phyloP scores from a whole-genome alignment of 2,797 vertebrate genomes.

The Pipistrellus pygmaeus region DNA sequence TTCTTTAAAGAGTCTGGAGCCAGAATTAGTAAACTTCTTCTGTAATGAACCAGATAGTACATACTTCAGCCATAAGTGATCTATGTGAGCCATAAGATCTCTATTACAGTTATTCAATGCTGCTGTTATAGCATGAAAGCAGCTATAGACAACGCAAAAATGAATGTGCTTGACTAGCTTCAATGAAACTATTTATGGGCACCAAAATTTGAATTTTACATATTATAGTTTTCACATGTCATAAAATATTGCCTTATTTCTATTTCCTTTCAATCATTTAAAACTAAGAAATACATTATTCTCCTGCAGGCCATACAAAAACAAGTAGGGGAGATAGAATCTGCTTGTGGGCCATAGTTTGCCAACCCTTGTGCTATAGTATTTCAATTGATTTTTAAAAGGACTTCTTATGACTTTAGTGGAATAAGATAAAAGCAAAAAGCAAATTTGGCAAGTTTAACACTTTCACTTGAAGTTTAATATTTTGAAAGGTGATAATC shows the following conservation, averaged over 20 bases:
- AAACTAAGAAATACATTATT: slow-evolving; percentile 35
- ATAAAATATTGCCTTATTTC: slow-evolving; percentile 18
- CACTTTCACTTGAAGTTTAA: not conserved
- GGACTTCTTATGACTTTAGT: not conserved
- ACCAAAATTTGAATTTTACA: slow-evolving; percentile 7
- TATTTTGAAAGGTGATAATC: not conserved
- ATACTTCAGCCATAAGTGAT: not conserved
- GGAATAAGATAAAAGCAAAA: slow-evolving; percentile 35
- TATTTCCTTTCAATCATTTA: slow-evolving; percentile 18
- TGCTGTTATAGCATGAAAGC: not conserved
- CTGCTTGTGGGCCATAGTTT: not conserved
- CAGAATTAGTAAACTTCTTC: not conserved
- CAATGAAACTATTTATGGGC: not conserved
- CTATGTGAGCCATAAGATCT: not conserved
- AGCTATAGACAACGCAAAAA: not conserved
- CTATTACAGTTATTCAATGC: not conserved
- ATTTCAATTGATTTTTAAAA: not conserved
- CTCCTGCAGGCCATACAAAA: not conserved
- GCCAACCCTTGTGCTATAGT: not conserved
- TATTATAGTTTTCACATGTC: not conserved
- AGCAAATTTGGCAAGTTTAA: not conserved
- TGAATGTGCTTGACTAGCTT: not conserved
- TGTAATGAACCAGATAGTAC: not conserved
- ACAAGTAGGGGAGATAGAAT: not conserved
- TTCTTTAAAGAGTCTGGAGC: not conserved